These are phyloP conservation scores for Dreissena rostriformis DNA, from an alignment of 1,140 invertebrate species.

Conservation along the genomic window DNA sequence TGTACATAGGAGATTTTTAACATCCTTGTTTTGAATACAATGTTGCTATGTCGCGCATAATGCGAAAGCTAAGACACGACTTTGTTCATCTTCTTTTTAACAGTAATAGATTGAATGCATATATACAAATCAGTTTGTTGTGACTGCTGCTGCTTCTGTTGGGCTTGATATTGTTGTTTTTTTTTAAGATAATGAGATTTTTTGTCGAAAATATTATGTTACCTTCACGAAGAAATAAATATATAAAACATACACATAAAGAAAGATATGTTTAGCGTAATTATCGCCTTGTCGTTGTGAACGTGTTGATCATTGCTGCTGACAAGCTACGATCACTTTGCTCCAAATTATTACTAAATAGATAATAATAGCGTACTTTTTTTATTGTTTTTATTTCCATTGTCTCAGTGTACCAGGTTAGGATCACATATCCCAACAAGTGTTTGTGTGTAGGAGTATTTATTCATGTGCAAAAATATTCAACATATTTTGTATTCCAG, in stretches of 20 bases:
- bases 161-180: not conserved
- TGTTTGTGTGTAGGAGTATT: too few relatives aligned
- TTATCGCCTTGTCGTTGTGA: not conserved
- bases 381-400: not conserved
- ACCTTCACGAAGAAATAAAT: not conserved
- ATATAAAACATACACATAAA: not conserved
- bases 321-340: not conserved
- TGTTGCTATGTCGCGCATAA: too few relatives aligned
- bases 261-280: not conserved
- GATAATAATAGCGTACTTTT: not conserved
- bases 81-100: not conserved
- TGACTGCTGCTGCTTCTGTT: not conserved
- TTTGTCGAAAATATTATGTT: too few relatives aligned
- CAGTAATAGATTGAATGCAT: not conserved
- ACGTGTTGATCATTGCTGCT: not conserved
- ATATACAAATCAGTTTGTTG: not conserved
- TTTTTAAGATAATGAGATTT: not conserved
- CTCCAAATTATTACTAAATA: not conserved
- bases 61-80: too few relatives aligned
- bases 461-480: too few relatives aligned
- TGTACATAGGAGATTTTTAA: too few relatives aligned
- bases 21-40: too few relatives aligned
- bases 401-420: not conserved
- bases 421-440: too few relatives aligned
- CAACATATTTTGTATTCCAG: too few relatives aligned